phyloP scores from a whole-genome alignment of 1,140 invertebrate genomes.

The Cherax quadricarinatus region DNA sequence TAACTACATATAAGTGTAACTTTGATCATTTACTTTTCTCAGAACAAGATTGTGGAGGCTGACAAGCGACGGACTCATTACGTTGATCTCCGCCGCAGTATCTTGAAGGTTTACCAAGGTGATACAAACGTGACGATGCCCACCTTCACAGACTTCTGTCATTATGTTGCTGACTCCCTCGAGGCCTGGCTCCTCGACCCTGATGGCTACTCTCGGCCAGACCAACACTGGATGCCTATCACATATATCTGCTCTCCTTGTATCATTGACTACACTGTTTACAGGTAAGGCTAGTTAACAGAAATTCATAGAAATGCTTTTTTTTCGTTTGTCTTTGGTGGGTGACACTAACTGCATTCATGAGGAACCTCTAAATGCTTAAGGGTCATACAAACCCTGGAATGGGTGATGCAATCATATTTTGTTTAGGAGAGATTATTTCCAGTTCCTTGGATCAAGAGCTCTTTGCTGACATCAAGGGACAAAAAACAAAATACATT shows the following conservation, averaged over 20 bases:
- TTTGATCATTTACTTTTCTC: neutral
- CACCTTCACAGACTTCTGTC: neutral
- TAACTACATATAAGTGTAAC: neutral
- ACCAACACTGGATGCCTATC: slow-evolving; percentile 15
- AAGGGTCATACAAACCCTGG: too few relatives aligned
- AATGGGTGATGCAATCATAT: too few relatives aligned
- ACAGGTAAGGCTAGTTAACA: neutral
- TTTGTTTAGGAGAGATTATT: too few relatives aligned
- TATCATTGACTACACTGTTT: neutral
- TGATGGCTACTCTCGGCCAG: neutral
- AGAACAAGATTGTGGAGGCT: neutral
- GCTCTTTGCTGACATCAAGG: too few relatives aligned
- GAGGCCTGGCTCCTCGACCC: neutral
- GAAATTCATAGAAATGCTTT: too few relatives aligned
- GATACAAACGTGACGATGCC: neutral
- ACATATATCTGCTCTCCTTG: slow-evolving; percentile 6
- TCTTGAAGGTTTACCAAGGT: neutral
- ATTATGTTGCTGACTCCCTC: neutral
- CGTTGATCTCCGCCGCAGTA: neutral
- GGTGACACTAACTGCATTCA: too few relatives aligned
- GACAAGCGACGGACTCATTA: neutral
- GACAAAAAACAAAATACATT: too few relatives aligned
- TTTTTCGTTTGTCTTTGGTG: too few relatives aligned
- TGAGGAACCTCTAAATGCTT: too few relatives aligned
- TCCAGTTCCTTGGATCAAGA: too few relatives aligned